These are phyloP conservation scores for Phocoena phocoena DNA, from an alignment of 2,113 vertebrate species.

Conservation along the genomic window DNA sequence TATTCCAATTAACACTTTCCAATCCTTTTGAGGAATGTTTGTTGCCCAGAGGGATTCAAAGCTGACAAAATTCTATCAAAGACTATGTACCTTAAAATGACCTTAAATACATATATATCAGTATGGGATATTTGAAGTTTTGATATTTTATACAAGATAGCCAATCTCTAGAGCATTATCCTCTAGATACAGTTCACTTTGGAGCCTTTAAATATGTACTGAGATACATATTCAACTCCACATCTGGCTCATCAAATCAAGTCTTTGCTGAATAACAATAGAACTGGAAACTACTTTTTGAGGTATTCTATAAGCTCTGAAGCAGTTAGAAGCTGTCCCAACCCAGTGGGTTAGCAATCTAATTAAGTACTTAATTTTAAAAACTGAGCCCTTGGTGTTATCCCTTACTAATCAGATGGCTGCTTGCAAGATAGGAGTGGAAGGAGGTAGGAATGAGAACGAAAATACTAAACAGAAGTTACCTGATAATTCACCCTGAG, in stretches of 20 bases:
- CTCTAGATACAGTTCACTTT: not conserved
- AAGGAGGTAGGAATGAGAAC: not conserved
- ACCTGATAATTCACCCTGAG: not conserved
- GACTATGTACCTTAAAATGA: not conserved
- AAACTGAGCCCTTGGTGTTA: slow-evolving; percentile 41
- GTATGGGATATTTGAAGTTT: not conserved
- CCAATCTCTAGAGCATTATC: not conserved
- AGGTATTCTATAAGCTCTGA: slow-evolving; percentile 19
- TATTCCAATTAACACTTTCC: not conserved
- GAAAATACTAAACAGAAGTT: not conserved
- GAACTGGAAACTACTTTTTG: slow-evolving; percentile 19
- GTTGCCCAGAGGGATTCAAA: not conserved
- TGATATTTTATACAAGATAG: not conserved
- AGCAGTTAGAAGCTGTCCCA: slow-evolving; percentile 24
- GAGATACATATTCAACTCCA: not conserved
- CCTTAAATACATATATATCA: not conserved
- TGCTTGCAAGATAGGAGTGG: slow-evolving; percentile 26
- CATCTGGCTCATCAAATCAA: slow-evolving; percentile 15
- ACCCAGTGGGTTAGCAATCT: slow-evolving; percentile 20
- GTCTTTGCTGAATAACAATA: not conserved
- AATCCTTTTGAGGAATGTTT: not conserved
- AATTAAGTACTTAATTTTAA: slow-evolving; percentile 63
- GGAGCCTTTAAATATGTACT: not conserved
- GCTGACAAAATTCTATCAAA: not conserved
- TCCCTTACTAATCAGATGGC: slow-evolving; percentile 47